Percentiles rank a stretch among this genome's conserved stretches.
phyloP scores from a whole-genome alignment of 2,888 invertebrate genomes.

The Orthonychiurus folsomi region DNA sequence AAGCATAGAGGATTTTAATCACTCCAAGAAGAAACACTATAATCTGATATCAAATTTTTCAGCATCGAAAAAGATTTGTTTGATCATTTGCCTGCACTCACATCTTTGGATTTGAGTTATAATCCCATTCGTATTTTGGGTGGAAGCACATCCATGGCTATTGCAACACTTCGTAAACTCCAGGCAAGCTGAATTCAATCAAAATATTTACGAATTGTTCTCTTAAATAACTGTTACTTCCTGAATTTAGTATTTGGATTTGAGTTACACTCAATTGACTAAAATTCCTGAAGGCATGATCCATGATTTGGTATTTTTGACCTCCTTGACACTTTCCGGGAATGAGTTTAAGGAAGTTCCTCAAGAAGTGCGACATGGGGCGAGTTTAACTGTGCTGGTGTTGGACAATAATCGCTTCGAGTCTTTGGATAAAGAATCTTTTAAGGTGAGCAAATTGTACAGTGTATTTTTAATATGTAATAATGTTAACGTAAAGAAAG shows the following conservation, averaged over 20 bases:
- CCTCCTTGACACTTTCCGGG: conserved; percentile 21
- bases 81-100: conserved; percentile 60
- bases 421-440: conserved; percentile 24
- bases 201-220: no score
- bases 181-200: conserved; percentile 50
- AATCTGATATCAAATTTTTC: background rate
- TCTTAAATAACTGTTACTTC: background rate
- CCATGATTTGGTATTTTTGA: conserved; percentile 26
- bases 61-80: conserved; percentile 56
- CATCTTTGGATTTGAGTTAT: conserved; percentile 58
- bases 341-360: conserved; percentile 31
- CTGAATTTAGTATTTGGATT: conserved; percentile 20
- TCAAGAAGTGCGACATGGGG: conserved; percentile 23
- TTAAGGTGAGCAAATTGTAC: conserved; percentile 23
- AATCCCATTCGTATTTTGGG: conserved; percentile 65
- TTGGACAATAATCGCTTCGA: conserved; percentile 31
- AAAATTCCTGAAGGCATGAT: conserved; percentile 35
- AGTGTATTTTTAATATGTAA: no score
- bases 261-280: conserved; percentile 23
- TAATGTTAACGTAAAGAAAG: no score
- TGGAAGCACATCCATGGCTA: conserved; percentile 54
- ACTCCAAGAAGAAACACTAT: background rate
- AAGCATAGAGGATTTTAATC: background rate
- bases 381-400: conserved; percentile 21
- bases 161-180: conserved; percentile 55